Percentiles rank a stretch among this genome's conserved stretches.
These are phyloP conservation scores for Atractosteus spatula DNA, from an alignment of 2,113 vertebrate genomes.

Conservation along the genomic window DNA sequence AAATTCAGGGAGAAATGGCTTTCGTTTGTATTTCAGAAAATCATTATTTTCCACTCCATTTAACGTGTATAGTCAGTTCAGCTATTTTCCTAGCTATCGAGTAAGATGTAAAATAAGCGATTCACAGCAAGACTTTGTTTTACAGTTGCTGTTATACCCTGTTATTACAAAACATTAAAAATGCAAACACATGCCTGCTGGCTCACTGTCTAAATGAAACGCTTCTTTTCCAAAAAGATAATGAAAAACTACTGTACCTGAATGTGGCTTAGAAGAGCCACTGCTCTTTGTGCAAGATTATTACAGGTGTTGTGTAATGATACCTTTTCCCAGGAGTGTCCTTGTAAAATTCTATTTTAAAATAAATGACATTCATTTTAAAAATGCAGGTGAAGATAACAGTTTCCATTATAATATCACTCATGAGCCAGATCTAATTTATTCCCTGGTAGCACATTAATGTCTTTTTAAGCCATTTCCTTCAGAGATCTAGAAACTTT, in stretches of 20 bases:
- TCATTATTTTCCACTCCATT: not conserved
- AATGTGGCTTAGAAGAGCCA: not conserved
- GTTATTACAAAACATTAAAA: not conserved
- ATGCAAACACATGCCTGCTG: not conserved
- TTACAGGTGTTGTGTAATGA: not conserved
- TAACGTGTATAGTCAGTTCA: not conserved
- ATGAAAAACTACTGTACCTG: not conserved
- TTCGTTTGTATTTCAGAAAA: no score
- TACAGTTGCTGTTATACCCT: not conserved
- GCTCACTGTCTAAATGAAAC: not conserved
- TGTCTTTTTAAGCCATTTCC: no score
- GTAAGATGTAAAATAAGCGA: not conserved
- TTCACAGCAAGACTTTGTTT: not conserved
- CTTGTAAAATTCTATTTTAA: no score
- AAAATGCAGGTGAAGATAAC: no score
- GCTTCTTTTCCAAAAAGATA: not conserved
- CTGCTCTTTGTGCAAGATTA: not conserved
- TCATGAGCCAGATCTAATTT: no score
- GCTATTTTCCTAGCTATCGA: not conserved
- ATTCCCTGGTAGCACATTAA: no score
- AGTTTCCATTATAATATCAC: no score
- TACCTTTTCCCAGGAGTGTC: not conserved
- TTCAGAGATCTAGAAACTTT: no score
- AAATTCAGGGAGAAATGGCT: no score
- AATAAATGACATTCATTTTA: no score